Evolutionary conservation across 2,888 invertebrate genomes (phyloP), one percentile per base, ranked within the genome.

Genomic region (Pyrrhia umbra): DNA sequence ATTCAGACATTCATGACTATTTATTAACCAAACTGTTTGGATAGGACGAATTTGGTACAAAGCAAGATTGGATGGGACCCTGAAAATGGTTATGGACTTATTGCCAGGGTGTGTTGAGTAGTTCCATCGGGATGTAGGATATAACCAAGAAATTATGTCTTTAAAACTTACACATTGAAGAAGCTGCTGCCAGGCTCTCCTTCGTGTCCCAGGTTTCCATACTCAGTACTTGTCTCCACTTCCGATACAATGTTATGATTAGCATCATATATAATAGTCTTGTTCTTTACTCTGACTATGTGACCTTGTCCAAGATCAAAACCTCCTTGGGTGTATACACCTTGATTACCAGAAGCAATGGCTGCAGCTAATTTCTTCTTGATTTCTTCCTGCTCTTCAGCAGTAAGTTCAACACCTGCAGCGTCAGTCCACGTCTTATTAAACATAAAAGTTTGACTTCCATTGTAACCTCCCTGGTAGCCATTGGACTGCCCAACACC

Each of bases 191-290:
- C 94, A 74, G 87, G 85, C 85, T 94, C 93, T 2, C 94, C 95
- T 76, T 94, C 94, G 23, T 90, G 93, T 18, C 93, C 95, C 60
- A 94, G 81, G 9, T 86, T 87, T 34, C 89, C 90, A 68, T 92
- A 95, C 65, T 95, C 95, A 0, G 95, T 95, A 71, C 95, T 95
- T 0, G 90, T 90, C 77, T 96, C 96, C 2, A 92, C 88, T 77
- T 94, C 89, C 0, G 95, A 94, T 25, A 92, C 85, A 6, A 95
- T 92, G 42, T 93, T 94, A 62, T 93, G 90, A 60, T 95, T 93
- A 20, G 88, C 88, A 69, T 93, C 92, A 46, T 92, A 91, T 1
- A 92, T 78, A 39, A 90, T 85, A 0, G 92, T 92, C 70, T 81
- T 90, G 58, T 94, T 94, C 76, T 80, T 91, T 1, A 89, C 77